phyloP scores from a whole-genome alignment of 2,113 vertebrate genomes.

The Morone saxatilis region DNA sequence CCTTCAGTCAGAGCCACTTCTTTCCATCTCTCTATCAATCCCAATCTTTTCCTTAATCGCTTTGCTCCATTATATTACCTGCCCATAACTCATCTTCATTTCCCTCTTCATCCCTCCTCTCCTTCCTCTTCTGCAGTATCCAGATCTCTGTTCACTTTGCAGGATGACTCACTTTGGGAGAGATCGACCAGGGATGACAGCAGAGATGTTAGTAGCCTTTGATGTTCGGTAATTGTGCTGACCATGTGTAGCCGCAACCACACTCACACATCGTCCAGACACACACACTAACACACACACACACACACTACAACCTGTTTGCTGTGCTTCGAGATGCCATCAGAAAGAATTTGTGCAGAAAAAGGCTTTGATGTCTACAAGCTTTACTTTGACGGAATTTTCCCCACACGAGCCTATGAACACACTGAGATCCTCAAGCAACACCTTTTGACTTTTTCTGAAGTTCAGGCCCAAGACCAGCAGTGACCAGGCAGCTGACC shows the following conservation, averaged over 20 bases:
- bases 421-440: slow-evolving; percentile 37
- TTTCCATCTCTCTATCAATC: slow-evolving; percentile 43
- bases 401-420: slow-evolving; percentile 32
- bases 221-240: slow-evolving; percentile 74
- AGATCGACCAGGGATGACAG: slow-evolving; percentile 46
- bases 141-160: slow-evolving; percentile 46
- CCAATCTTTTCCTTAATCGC: slow-evolving; percentile 28
- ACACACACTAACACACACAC: slow-evolving; percentile 28
- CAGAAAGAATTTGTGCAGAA: slow-evolving; percentile 50
- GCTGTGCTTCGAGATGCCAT: slow-evolving; percentile 63
- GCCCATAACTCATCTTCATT: slow-evolving; percentile 56
- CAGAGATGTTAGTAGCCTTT: slow-evolving; percentile 68
- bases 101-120: slow-evolving; percentile 39
- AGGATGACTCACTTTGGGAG: slow-evolving; percentile 57
- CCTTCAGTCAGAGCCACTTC: slow-evolving; percentile 38
- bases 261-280: slow-evolving; percentile 11
- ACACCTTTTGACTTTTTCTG: slow-evolving; percentile 32
- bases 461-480: slow-evolving; percentile 44
- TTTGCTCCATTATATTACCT: slow-evolving; percentile 31
- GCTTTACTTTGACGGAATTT: slow-evolving; percentile 68
- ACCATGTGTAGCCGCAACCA: slow-evolving; percentile 47
- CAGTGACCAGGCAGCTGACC: slow-evolving; percentile 25
- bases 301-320: slow-evolving; percentile 38
- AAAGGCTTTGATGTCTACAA: slow-evolving; percentile 70
- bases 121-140: slow-evolving; percentile 14